Percentiles rank a stretch among this genome's conserved stretches.
phyloP scores from a whole-genome alignment of 2,113 vertebrate genomes.

The Notothenia coriiceps region DNA sequence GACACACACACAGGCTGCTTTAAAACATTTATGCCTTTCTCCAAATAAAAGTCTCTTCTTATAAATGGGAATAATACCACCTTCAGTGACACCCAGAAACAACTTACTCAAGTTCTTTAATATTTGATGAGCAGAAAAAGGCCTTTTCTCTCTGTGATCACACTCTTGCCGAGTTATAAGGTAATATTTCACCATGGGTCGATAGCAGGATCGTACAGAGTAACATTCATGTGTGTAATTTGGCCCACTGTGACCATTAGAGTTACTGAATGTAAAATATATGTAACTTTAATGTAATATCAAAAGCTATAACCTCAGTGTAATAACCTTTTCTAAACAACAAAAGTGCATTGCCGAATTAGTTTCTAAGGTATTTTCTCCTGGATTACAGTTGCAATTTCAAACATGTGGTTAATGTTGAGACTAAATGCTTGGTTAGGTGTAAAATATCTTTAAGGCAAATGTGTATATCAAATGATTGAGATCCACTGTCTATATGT shows the following conservation, averaged over 20 bases:
- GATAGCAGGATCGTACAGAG: background rate
- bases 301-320: background rate
- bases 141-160: background rate
- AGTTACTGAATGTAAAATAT: background rate
- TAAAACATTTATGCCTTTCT: conserved; percentile 20
- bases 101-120: conserved; percentile 1
- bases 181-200: conserved; percentile 14
- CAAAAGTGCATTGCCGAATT: too few species aligned
- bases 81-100: conserved; percentile 1
- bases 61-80: background rate
- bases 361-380: too few species aligned
- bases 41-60: background rate
- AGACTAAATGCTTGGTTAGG: too few species aligned
- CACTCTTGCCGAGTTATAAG: background rate
- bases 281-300: background rate
- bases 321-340: background rate
- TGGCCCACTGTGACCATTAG: background rate
- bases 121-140: conserved; percentile 16
- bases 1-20: background rate
- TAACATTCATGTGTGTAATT: background rate
- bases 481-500: background rate
- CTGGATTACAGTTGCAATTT: too few species aligned
- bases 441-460: too few species aligned
- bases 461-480: background rate
- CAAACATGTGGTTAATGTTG: too few species aligned